Conservation (phyloP, 2,797 vertebrate genomes). For the Clarias platycephalus region DNA sequence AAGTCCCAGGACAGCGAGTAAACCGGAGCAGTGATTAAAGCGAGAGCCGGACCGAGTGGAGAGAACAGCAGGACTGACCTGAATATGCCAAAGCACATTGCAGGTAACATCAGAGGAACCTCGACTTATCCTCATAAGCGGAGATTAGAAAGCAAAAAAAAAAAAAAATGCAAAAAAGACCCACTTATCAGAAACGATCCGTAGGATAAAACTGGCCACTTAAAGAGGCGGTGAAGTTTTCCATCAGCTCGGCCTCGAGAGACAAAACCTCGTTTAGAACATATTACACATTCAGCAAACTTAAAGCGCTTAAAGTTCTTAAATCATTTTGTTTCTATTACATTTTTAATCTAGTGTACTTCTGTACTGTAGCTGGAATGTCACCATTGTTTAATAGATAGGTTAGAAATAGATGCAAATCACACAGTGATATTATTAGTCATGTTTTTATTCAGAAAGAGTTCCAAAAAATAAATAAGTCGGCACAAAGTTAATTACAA, state of each 20-base stretch:
- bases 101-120: constrained; percentile 27
- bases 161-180: not conserved
- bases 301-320: not conserved
- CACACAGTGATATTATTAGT: constrained; percentile 67
- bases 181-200: not conserved
- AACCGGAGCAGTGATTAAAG: constrained; percentile 52
- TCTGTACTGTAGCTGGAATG: not conserved
- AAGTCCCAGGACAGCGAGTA: constrained; percentile 48
- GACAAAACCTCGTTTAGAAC: not conserved
- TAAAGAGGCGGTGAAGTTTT: not conserved
- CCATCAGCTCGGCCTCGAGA: no score
- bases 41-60: constrained; percentile 60
- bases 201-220: not conserved
- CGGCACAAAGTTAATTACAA: constrained; percentile 83
- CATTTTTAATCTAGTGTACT: not conserved
- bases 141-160: not conserved
- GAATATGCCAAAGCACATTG: constrained; percentile 65
- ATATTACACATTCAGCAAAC: not conserved
- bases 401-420: constrained; percentile 46
- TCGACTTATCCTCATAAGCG: not conserved
- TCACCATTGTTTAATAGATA: not conserved
- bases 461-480: constrained; percentile 81
- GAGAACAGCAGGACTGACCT: constrained; percentile 63
- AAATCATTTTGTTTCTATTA: not conserved
- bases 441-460: constrained; percentile 81